Conservation (phyloP, 2,888 invertebrate species). For the Agrochola litura region DNA sequence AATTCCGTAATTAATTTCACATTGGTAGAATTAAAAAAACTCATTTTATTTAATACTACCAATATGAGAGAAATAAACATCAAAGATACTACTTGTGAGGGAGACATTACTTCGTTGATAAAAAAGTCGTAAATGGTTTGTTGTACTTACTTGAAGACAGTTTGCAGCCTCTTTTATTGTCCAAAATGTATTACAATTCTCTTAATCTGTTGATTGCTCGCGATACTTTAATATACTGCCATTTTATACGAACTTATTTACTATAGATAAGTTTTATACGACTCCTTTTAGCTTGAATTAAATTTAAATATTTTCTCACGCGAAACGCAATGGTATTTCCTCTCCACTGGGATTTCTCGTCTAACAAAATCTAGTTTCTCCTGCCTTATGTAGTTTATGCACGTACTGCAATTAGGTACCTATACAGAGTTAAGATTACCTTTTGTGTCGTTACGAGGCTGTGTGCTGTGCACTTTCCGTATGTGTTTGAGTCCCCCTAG, state of each 20-base stretch:
- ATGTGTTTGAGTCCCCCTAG: constrained; percentile 59
- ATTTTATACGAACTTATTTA: constrained; percentile 46
- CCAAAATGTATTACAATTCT: constrained; percentile 60
- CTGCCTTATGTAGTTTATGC: constrained; percentile 47
- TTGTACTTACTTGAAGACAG: constrained; percentile 44
- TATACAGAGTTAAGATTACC: constrained; percentile 65
- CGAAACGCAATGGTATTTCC: constrained; percentile 33
- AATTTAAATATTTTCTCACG: constrained; percentile 61
- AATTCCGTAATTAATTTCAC: constrained; percentile 12
- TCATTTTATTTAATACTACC: background rate
- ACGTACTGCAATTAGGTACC: constrained; percentile 47
- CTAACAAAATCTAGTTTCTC: constrained; percentile 48
- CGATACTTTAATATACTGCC: constrained; percentile 53
- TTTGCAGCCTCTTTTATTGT: constrained; percentile 58
- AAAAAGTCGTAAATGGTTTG: constrained; percentile 55
- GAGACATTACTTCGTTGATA: constrained; percentile 47
- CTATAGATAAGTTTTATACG: constrained; percentile 30
- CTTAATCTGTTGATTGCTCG: constrained; percentile 64
- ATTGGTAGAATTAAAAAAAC: background rate
- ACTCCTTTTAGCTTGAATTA: constrained; percentile 59
- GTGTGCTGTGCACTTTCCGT: constrained; percentile 69
- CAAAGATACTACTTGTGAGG: constrained; percentile 13
- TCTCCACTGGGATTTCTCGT: constrained; percentile 36
- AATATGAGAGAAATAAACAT: constrained; percentile 23
- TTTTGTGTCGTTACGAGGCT: constrained; percentile 65